Conservation (phyloP, 2,888 invertebrate species). For the Clivina fossor region DNA sequence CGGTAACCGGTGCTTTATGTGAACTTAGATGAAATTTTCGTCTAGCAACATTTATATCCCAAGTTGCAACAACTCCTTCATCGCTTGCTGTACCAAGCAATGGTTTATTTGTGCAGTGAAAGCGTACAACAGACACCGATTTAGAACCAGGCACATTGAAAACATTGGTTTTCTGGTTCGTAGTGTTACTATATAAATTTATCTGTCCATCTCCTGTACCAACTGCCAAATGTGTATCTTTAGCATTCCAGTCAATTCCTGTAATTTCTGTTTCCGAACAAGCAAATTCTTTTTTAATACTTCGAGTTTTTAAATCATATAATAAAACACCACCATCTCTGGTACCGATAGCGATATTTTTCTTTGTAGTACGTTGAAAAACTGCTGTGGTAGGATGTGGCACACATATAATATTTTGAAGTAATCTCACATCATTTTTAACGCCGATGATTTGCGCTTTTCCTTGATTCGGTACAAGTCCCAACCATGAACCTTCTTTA, state of each 20-base stretch:
- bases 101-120: constrained; percentile 47
- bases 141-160: constrained; percentile 47
- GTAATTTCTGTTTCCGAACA: constrained; percentile 44
- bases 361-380: constrained; percentile 50
- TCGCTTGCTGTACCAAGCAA: constrained; percentile 48
- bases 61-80: constrained; percentile 50
- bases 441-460: constrained; percentile 49
- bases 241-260: constrained; percentile 48
- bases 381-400: constrained; percentile 49
- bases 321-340: constrained; percentile 47
- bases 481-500: constrained; percentile 51
- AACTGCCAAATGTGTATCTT: constrained; percentile 49
- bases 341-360: constrained; percentile 46
- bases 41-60: constrained; percentile 49
- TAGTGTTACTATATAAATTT: constrained; percentile 46
- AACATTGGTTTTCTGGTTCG: constrained; percentile 44
- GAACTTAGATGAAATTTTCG: constrained; percentile 47
- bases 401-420: constrained; percentile 48
- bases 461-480: constrained; percentile 48
- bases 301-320: constrained; percentile 44
- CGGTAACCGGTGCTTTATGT: constrained; percentile 62
- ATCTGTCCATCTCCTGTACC: constrained; percentile 49
- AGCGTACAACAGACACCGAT: constrained; percentile 46
- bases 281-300: constrained; percentile 44
- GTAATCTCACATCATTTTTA: constrained; percentile 46